phyloP scores from a whole-genome alignment of 1,140 invertebrate genomes.

The fruit fly (Drosophila melanogaster) region Release_6_plus_ISO1_MT NT_037436.4:10970001-10970500 shows the following conservation, averaged over 20 bases:
- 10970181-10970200: not conserved
- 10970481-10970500: constrained; percentile 25
- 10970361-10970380: not conserved
- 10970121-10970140: constrained; percentile 57
- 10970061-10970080: constrained; percentile 70
- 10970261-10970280: constrained; percentile 57
- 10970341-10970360: not conserved
- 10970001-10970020: constrained; percentile 69
- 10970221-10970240: constrained; percentile 69
- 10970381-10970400: constrained; percentile 48
- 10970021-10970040: constrained; percentile 75
- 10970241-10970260: constrained; percentile 75
- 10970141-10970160: not conserved
- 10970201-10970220: constrained; percentile 30
- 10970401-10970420: constrained; percentile 80
- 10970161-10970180: not conserved
- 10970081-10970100: constrained; percentile 36
- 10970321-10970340: constrained; percentile 25
- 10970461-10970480: constrained; percentile 52
- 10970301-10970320: constrained; percentile 58
- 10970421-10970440: constrained; percentile 47
- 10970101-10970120: constrained; percentile 49
- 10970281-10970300: constrained; percentile 81
- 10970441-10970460: constrained; percentile 76
- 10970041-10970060: constrained; percentile 69